A percentile compares a stretch with the other conserved stretches of the same genome.
These are phyloP conservation scores for Epistrophe eligans DNA, from an alignment of 2,888 invertebrate species.

Conservation along the genomic window DNA sequence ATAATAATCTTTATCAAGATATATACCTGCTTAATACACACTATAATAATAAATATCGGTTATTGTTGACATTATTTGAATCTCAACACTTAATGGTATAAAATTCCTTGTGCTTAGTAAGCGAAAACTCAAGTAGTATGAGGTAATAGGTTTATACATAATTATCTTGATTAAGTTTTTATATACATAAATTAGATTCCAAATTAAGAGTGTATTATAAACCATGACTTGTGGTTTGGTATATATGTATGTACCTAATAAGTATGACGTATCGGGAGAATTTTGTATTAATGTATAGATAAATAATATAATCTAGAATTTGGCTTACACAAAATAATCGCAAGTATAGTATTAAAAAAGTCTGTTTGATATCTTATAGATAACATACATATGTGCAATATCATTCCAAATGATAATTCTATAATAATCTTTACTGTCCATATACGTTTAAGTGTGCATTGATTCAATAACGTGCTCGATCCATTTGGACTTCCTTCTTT, in stretches of 20 bases:
- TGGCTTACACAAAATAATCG: background rate
- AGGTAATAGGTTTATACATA: background rate
- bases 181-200: background rate
- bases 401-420: background rate
- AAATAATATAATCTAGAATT: background rate
- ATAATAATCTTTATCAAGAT: background rate
- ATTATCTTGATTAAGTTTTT: background rate
- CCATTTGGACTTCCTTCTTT: no score
- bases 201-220: background rate
- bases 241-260: no score
- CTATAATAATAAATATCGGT: no score
- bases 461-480: no score
- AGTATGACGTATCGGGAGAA: background rate
- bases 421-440: no score
- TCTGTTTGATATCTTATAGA: background rate
- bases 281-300: background rate
- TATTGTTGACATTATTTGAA: background rate
- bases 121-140: background rate
- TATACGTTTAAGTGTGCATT: no score
- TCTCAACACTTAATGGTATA: background rate
- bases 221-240: background rate
- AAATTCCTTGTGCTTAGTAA: background rate
- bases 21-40: background rate
- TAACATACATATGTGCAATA: background rate
- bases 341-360: no score